A percentile compares a stretch with the other conserved stretches of the same genome.
Evolutionary conservation across 2,113 vertebrate species (phyloP).

Genomic region (Esox niger): DNA sequence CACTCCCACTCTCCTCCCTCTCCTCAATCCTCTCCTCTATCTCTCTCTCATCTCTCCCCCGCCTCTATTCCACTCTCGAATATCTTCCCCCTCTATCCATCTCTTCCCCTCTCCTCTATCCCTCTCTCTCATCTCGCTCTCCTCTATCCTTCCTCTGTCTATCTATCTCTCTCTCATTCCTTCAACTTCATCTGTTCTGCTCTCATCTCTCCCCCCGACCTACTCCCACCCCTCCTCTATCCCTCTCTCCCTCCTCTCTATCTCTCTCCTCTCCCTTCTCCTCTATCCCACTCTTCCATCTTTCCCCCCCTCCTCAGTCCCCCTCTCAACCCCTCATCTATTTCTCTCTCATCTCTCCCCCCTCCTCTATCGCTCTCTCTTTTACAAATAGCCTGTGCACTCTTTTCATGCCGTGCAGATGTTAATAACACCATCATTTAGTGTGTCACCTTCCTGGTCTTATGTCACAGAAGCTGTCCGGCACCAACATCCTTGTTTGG

Average conservation of each 20-base stretch:
- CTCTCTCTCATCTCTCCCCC: background rate
- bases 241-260: background rate
- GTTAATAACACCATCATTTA: slow-evolving; percentile 25
- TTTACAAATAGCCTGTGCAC: slow-evolving; percentile 17
- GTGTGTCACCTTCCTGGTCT: slow-evolving; percentile 20
- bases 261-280: background rate
- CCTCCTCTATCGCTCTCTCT: slow-evolving; percentile 9
- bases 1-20: slow-evolving; percentile 13
- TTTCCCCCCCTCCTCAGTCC: background rate
- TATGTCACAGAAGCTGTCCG: slow-evolving; percentile 44
- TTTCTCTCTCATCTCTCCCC: background rate
- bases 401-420: background rate
- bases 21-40: slow-evolving; percentile 11
- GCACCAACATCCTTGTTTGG: slow-evolving; percentile 21
- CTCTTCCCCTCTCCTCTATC: background rate
- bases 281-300: background rate
- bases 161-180: too few relatives aligned
- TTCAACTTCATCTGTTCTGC: too few relatives aligned
- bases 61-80: background rate
- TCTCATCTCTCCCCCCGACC: too few relatives aligned
- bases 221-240: slow-evolving; percentile 11
- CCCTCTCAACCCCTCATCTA: background rate
- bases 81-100: slow-evolving; percentile 7
- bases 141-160: background rate
- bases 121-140: background rate